These are phyloP conservation scores for Camelus dromedarius DNA, from an alignment of 2,113 vertebrate genomes.

Conservation along the genomic window DNA sequence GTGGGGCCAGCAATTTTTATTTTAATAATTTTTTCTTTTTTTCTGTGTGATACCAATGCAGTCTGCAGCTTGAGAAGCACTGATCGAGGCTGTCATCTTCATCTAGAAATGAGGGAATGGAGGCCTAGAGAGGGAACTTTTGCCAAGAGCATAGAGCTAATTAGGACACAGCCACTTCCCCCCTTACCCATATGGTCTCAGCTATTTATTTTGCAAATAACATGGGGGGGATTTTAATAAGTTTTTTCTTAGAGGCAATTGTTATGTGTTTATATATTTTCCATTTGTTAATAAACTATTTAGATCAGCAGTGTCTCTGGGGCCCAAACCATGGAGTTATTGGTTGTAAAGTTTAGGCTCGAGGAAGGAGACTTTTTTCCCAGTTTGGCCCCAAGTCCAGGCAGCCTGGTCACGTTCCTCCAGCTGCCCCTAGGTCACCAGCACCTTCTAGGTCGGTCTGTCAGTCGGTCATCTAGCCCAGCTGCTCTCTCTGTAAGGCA, in stretches of 20 bases:
- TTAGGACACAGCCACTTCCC: not conserved
- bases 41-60: not conserved
- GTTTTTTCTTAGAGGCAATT: slow-evolving; percentile 64
- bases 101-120: not conserved
- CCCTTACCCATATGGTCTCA: not conserved
- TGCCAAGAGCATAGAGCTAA: not conserved
- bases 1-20: not conserved
- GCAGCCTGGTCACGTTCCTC: not conserved
- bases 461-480: not conserved
- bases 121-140: not conserved
- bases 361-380: not conserved
- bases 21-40: not conserved
- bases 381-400: not conserved
- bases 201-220: slow-evolving; percentile 68
- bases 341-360: slow-evolving; percentile 48
- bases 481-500: not conserved
- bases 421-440: not conserved
- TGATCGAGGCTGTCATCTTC: not conserved
- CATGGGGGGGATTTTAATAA: slow-evolving; percentile 58
- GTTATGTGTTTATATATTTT: slow-evolving; percentile 71
- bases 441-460: not conserved
- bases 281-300: slow-evolving; percentile 72
- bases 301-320: not conserved
- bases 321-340: not conserved
- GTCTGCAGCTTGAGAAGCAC: not conserved